Evolutionary conservation across 2,888 invertebrate genomes (phyloP).

Genomic region (Parasteatoda lunata): DNA sequence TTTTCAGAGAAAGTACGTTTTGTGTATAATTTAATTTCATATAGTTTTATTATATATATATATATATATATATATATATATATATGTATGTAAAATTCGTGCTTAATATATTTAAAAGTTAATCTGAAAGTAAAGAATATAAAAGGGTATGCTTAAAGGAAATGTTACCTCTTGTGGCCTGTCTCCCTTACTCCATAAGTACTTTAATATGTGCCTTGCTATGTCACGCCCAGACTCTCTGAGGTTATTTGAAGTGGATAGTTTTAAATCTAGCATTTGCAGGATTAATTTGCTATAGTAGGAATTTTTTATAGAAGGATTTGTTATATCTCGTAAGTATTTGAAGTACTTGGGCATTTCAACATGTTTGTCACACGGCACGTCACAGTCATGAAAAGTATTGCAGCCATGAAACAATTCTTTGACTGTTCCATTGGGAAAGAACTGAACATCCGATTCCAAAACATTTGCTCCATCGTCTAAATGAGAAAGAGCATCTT

Average conservation of each 20-base stretch:
- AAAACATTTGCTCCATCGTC: slow-evolving; percentile 70
- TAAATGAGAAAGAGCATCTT: slow-evolving; percentile 67
- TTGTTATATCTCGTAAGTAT: background rate
- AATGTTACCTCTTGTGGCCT: background rate
- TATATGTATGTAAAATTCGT: no score
- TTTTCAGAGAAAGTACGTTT: no score
- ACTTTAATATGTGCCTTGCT: background rate
- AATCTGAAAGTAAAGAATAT: no score
- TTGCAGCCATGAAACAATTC: slow-evolving; percentile 67
- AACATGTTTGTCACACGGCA: background rate
- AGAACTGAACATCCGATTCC: slow-evolving; percentile 70
- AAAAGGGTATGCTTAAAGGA: no score
- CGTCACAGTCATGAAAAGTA: background rate
- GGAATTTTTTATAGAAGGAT: background rate
- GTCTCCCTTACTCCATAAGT: background rate
- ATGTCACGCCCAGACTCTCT: background rate
- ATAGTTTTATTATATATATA: no score
- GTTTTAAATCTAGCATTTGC: background rate
- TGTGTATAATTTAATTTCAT: no score
- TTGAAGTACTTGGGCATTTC: background rate
- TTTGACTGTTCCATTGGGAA: slow-evolving; percentile 67
- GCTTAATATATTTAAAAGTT: no score
- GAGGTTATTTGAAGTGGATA: background rate
- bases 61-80: no score
- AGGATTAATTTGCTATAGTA: background rate